Evolutionary conservation across 2,888 invertebrate genomes (phyloP), one percentile per base, ranked within the genome.

Genomic region (Leptopilina myrica): DNA sequence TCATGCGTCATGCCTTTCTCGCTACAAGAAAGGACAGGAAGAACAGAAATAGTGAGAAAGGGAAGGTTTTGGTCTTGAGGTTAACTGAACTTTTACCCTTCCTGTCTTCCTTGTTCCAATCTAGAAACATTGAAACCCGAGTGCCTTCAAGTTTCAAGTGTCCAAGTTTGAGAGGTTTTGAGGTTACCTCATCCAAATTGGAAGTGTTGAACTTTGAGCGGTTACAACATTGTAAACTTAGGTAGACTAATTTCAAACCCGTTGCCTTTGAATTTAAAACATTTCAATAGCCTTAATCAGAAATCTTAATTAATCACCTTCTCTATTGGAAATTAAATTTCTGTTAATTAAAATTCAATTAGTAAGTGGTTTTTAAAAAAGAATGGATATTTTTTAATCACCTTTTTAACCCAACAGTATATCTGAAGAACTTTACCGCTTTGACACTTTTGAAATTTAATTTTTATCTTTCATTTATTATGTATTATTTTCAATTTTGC

Each of bases 111-210:
- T 11, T 49, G 53, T 56, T 56, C 6, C 69, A 73, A 73, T 73
- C 53, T 56, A 33, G 33, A 73, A 64, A 49, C 53, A 33, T 49
- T 33, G 53, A 20, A 33, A n/a, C 53, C 53, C 56, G 53, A 49
- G 53, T 53, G 26, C 69, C 53, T 73, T 73, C 56, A 73, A 49
- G 14, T 73, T 73, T 33, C 69, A 73, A 53, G 69, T 53, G 69
- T 56, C 69, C 33, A 53, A 73, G 69, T 73, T 73, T 73, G 53
- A 73, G 53, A 53, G 53, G 69, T 73, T 73, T 73, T n/a, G 69
- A 14, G 69, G 53, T 73, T 73, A 33, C 26, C 53, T 53, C 53
- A 14, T 73, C 26, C 53, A 73, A 73, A 53, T 73, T 73, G 56
- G 33, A 73, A 56, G 56, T 9, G 53, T 56, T 56, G 69, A 73